These are phyloP conservation scores for Trachelus tabidus DNA, from an alignment of 2,888 invertebrate species.

Conservation along the genomic window DNA sequence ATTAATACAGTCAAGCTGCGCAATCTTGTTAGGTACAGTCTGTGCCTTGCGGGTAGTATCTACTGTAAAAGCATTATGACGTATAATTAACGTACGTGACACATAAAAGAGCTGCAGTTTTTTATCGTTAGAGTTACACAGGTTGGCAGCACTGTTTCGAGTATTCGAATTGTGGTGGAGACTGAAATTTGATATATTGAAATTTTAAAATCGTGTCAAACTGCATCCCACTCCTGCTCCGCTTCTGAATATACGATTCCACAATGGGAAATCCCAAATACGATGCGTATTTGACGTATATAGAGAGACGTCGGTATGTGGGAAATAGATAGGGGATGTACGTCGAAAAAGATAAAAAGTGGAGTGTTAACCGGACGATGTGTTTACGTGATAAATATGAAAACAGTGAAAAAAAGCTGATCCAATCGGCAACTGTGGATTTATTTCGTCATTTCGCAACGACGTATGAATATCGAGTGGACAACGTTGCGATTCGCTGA, in stretches of 20 bases:
- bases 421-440: not conserved
- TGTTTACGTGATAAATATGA: not conserved
- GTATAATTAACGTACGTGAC: not conserved
- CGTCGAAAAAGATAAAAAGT: not conserved
- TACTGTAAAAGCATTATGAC: not conserved
- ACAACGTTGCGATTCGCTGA: not conserved
- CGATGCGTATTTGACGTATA: not conserved
- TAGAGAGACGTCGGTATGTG: not conserved
- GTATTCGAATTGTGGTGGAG: not conserved
- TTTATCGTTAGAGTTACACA: not conserved
- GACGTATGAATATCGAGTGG: not conserved
- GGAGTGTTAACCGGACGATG: not conserved
- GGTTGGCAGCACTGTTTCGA: not conserved
- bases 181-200: not conserved
- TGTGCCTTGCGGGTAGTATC: not conserved
- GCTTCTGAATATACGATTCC: not conserved
- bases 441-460: not conserved
- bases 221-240: not conserved
- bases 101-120: not conserved
- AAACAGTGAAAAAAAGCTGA: not conserved
- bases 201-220: not conserved
- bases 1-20: too few relatives aligned
- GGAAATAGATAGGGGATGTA: not conserved
- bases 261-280: not conserved
- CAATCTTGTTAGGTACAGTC: not conserved